These are phyloP conservation scores for Paguma larvata DNA, from an alignment of 2,797 vertebrate genomes.

Conservation along the genomic window DNA sequence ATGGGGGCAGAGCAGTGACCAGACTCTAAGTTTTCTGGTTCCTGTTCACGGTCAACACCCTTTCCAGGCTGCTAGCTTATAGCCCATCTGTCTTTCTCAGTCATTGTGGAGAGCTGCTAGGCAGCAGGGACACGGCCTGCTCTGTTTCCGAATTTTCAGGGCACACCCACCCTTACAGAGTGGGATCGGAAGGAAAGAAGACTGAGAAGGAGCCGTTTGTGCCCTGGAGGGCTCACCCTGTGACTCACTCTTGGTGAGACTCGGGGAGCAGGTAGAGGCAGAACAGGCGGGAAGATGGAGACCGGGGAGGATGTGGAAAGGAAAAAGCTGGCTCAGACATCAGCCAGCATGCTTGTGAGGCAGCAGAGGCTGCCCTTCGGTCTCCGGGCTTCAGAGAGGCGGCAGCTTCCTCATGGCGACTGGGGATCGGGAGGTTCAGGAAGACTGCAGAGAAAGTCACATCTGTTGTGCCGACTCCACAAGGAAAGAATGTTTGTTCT, in stretches of 20 bases:
- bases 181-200: slow-evolving; percentile 1
- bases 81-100: background rate
- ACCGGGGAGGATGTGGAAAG: background rate
- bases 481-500: background rate
- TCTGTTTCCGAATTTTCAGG: background rate
- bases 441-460: background rate
- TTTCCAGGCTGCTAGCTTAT: slow-evolving; percentile 24
- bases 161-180: background rate
- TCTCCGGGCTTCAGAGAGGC: background rate
- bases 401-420: background rate
- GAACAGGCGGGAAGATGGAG: slow-evolving; percentile 1
- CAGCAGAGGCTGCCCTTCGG: background rate
- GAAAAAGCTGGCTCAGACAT: background rate
- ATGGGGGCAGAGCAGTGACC: background rate
- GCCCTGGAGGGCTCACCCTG: slow-evolving; percentile 58
- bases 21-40: background rate
- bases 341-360: background rate
- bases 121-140: background rate
- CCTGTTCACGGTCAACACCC: background rate
- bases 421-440: background rate
- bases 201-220: slow-evolving; percentile 62
- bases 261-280: slow-evolving; percentile 69
- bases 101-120: background rate
- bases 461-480: background rate
- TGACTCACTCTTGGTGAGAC: slow-evolving; percentile 71